Evolutionary conservation across 2,797 vertebrate genomes (phyloP).

Genomic region (Echiichthys vipera): DNA sequence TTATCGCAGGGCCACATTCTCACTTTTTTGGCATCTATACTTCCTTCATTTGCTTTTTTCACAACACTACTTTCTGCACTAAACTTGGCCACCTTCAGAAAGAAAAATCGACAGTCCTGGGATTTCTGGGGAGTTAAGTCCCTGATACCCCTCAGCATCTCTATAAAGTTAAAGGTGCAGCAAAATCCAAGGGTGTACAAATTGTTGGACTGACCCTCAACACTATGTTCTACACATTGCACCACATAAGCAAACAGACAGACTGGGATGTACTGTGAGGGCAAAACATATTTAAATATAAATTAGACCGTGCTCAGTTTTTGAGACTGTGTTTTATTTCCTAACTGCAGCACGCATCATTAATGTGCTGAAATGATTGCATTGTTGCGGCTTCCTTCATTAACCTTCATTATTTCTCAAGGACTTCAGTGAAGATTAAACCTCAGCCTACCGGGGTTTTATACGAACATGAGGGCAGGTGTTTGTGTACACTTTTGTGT

Average conservation of each 20-base stretch:
- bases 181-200: background rate
- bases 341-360: constrained; percentile 50
- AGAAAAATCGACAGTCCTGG: background rate
- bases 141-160: background rate
- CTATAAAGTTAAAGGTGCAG: background rate
- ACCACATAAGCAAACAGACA: constrained; percentile 14
- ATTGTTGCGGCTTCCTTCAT: constrained; percentile 74
- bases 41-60: background rate
- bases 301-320: constrained; percentile 33
- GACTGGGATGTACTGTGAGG: background rate
- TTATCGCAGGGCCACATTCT: constrained; percentile 53
- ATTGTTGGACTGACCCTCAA: background rate
- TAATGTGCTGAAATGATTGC: constrained; percentile 61
- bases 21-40: constrained; percentile 34
- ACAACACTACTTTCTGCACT: background rate
- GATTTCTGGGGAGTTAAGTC: background rate
- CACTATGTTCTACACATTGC: constrained; percentile 7
- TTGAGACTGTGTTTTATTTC: constrained; percentile 35
- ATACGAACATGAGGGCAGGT: constrained; percentile 53
- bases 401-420: constrained; percentile 81
- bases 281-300: constrained; percentile 37
- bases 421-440: constrained; percentile 68
- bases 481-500: constrained; percentile 44
- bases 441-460: constrained; percentile 58
- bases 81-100: background rate